Conservation (phyloP, 2,797 vertebrate species). For the Falco columbarius region DNA sequence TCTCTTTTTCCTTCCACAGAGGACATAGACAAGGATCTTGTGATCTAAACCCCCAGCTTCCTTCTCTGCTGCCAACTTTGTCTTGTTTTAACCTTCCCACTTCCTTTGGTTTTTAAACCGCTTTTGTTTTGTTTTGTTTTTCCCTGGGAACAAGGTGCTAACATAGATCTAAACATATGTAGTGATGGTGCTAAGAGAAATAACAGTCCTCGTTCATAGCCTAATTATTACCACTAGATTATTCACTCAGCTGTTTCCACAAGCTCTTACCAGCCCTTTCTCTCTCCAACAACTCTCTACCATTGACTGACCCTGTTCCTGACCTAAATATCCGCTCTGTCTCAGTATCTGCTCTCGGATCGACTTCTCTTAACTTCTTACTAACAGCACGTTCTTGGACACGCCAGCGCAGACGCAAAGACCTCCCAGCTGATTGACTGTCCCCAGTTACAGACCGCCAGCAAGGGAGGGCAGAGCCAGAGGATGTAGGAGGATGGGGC, state of each 20-base stretch:
- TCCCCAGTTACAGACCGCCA: neutral
- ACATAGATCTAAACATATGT: conserved; percentile 85
- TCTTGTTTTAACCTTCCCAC: conserved; percentile 72
- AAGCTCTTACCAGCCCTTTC: neutral
- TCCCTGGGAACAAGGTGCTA: conserved; percentile 90
- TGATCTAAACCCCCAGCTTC: conserved; percentile 84
- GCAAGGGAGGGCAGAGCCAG: conserved; percentile 40
- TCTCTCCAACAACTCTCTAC: neutral
- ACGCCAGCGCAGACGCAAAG: neutral
- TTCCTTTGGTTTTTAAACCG: conserved; percentile 73
- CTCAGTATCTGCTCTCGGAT: neutral
- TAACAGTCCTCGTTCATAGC: conserved; percentile 61
- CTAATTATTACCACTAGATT: conserved; percentile 63
- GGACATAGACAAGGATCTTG: conserved; percentile 94
- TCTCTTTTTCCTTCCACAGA: conserved; percentile 85
- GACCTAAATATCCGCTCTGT: neutral
- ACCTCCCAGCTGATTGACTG: neutral
- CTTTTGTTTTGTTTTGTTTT: conserved; percentile 77
- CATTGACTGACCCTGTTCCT: neutral
- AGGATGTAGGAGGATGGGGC: conserved; percentile 19
- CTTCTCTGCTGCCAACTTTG: conserved; percentile 71
- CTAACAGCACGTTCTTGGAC: conserved; percentile 10
- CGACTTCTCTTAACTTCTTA: neutral
- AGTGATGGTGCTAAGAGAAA: conserved; percentile 91
- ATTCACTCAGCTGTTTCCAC: conserved; percentile 40